Evolutionary conservation across 1,140 invertebrate species (phyloP), one percentile per base, ranked within the genome.

Genomic region (Hycleus phaleratus): DNA sequence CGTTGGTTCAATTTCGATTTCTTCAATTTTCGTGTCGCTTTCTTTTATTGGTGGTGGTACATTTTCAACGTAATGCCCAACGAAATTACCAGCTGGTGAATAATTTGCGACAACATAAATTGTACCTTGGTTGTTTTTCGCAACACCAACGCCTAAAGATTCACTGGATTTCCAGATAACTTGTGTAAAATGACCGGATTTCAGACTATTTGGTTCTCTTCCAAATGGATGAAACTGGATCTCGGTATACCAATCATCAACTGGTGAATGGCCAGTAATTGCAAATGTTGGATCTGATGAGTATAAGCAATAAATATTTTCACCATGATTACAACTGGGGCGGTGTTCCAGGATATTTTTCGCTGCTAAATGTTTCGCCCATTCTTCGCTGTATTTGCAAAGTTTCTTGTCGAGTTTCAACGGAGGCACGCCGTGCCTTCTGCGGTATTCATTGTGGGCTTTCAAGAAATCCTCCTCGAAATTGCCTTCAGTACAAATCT

Each of bases 91-190:
- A 3, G 90, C 83, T 0, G 92, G 92, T 68, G 81, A 83, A 70
- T 95, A 95, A 73, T 93, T 90, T 18, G 86, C 87, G 0, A 95
- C 91, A 0, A 93, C 86, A 63, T 87, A 87, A 25, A 87, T 79
- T 64, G 85, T 84, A 0, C 88, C 88, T 56, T 83, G 83, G 47
- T 80, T 78, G 52, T 80, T 81, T 60, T 78, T 82, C 0, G 88
- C 84, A 62, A 85, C 78, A 11, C 87, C 92, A 3, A 93, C 83
- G 0, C 92, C 92, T 0, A 95, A 65, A 65, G 88, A 82, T 64
- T 79, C 81, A 49, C 80, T 87, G 24, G 82, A 83, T 65, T 84
- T 84, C 91, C 92, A 95, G 10, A 93, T 79, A 9, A 90, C 80
- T 74, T 90, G 87, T 0, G 85, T 83, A 64, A 90, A 90, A 67